Evolutionary conservation across 2,888 invertebrate species (phyloP).

Genomic region (Caenorhabditis sp.): DNA sequence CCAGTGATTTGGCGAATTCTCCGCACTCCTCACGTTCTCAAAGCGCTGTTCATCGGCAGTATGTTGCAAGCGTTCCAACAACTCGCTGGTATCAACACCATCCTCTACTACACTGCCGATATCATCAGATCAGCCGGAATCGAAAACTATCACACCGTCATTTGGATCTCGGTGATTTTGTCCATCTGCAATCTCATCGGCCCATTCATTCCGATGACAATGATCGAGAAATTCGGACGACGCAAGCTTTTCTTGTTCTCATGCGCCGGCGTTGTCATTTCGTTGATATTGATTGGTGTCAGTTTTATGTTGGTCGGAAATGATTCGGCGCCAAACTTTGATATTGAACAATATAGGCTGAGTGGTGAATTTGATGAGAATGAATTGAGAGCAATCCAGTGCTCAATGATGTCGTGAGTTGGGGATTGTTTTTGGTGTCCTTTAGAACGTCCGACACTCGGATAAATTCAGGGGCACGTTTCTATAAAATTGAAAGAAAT

Average conservation of each 20-base stretch:
- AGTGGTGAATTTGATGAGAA: slow-evolving; percentile 15
- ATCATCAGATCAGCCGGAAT: slow-evolving; percentile 64
- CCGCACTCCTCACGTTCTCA: slow-evolving; percentile 61
- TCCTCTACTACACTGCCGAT: slow-evolving; percentile 72
- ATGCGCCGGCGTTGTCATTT: slow-evolving; percentile 60
- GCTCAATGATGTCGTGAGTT: slow-evolving; percentile 6
- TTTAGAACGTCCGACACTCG: too few species aligned
- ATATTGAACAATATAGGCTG: slow-evolving; percentile 4
- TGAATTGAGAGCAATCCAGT: slow-evolving; percentile 9
- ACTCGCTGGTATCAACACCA: slow-evolving; percentile 75
- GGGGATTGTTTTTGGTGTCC: neutral
- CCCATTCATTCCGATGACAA: slow-evolving; percentile 66
- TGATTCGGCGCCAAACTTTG: slow-evolving; percentile 33
- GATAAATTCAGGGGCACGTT: too few species aligned
- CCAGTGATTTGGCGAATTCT: slow-evolving; percentile 53
- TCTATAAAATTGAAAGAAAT: too few species aligned
- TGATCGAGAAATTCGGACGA: slow-evolving; percentile 62
- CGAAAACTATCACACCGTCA: slow-evolving; percentile 60
- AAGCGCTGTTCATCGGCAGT: slow-evolving; percentile 74
- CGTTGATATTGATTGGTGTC: slow-evolving; percentile 61
- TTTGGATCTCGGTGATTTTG: slow-evolving; percentile 55
- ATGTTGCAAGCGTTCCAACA: slow-evolving; percentile 75
- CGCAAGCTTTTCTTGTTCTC: slow-evolving; percentile 58
- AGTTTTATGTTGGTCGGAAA: slow-evolving; percentile 52
- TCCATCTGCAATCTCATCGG: slow-evolving; percentile 55